A percentile compares a stretch with the other conserved stretches of the same genome.
These are phyloP conservation scores for Triplophysa dalaica DNA, from an alignment of 2,113 vertebrate species.

Conservation along the genomic window DNA sequence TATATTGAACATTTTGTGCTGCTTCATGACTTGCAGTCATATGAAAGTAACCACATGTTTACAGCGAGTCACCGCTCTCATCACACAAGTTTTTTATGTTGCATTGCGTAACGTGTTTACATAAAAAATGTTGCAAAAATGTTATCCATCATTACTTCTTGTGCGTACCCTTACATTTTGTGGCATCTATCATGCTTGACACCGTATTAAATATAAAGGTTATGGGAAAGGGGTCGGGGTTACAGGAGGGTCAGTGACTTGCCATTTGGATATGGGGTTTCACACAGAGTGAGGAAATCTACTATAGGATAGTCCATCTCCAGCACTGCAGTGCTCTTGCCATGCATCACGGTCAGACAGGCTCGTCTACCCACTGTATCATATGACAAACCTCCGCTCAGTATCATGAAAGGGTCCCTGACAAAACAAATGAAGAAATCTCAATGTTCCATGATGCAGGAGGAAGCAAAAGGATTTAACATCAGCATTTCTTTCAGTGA, in stretches of 20 bases:
- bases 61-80: too few relatives aligned
- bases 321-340: slow-evolving; percentile 93
- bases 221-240: neutral
- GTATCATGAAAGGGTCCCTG: slow-evolving; percentile 87
- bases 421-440: slow-evolving; percentile 39
- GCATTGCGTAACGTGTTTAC: too few relatives aligned
- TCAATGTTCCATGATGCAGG: slow-evolving; percentile 18
- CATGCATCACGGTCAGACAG: slow-evolving; percentile 98
- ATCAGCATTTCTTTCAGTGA: slow-evolving; percentile 3
- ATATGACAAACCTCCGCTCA: slow-evolving; percentile 95
- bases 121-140: neutral
- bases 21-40: neutral
- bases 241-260: slow-evolving; percentile 53
- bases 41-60: too few relatives aligned
- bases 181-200: neutral
- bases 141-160: neutral
- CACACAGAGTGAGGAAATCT: slow-evolving; percentile 95
- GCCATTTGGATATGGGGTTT: slow-evolving; percentile 97
- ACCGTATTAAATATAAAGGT: neutral
- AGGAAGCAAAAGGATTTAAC: neutral
- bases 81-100: too few relatives aligned
- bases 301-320: slow-evolving; percentile 99
- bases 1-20: neutral
- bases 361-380: slow-evolving; percentile 94
- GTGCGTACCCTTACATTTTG: neutral